Conservation (phyloP, 1,140 invertebrate species). For the Saxidomus purpurata region DNA sequence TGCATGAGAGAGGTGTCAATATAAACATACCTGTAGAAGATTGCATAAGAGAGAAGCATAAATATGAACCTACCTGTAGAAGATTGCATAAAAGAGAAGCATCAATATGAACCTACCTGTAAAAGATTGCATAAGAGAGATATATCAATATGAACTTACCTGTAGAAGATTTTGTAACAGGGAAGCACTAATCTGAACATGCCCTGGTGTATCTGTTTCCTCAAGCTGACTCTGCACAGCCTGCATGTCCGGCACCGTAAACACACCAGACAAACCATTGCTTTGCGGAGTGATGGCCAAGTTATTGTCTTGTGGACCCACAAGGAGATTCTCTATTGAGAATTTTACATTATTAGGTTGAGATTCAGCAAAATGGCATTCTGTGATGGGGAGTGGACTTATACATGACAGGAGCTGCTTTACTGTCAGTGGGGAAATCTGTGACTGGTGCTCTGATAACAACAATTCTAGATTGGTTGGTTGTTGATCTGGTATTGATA, state of each 20-base stretch:
- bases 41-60: no score
- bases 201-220: conserved; percentile 50
- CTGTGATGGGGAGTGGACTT: conserved; percentile 28
- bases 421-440: conserved; percentile 21
- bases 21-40: no score
- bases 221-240: conserved; percentile 40
- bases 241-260: conserved; percentile 1
- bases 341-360: conserved; percentile 50
- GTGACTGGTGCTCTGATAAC: conserved; percentile 10
- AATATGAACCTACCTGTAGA: no score
- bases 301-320: neutral
- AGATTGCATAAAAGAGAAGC: no score
- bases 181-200: conserved; percentile 58
- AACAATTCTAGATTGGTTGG: neutral
- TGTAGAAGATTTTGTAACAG: conserved; percentile 53
- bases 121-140: no score
- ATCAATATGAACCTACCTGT: no score
- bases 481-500: conserved; percentile 45
- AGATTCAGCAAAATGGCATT: conserved; percentile 27
- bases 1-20: no score
- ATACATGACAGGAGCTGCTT: conserved; percentile 45
- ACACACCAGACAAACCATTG: neutral
- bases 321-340: conserved; percentile 19
- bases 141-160: no score
- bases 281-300: neutral